Evolutionary conservation across 2,797 vertebrate species (phyloP).

Genomic region (Dendrocincla tyrannina): DNA sequence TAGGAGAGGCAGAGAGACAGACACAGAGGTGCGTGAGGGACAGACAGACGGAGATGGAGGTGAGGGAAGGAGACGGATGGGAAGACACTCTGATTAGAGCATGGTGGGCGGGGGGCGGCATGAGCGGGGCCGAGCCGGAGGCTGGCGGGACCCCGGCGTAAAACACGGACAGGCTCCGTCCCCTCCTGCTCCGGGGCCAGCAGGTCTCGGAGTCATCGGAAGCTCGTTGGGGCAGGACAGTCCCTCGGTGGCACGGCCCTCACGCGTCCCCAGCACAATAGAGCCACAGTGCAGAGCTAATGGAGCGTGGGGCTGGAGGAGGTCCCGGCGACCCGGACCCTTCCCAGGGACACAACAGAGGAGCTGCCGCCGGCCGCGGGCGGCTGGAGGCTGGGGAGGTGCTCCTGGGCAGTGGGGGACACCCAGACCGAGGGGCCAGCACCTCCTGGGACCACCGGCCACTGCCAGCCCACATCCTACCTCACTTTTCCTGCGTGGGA

Average conservation of each 20-base stretch:
- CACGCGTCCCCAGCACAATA: background rate
- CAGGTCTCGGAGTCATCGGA: background rate
- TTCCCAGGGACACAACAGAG: background rate
- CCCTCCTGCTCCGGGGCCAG: background rate
- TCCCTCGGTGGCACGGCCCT: background rate
- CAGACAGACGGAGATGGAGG: background rate
- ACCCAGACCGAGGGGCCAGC: too few species aligned
- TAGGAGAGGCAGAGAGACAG: conserved; percentile 25
- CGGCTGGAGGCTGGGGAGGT: background rate
- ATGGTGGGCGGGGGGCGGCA: background rate
- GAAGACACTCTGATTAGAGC: conserved; percentile 23
- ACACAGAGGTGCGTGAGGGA: conserved; percentile 2
- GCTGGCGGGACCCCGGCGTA: background rate
- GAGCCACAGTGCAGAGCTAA: background rate
- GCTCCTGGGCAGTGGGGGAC: background rate
- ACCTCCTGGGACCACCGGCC: background rate
- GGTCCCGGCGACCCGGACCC: background rate
- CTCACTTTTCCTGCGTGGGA: fast-evolving
- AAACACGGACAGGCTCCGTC: background rate
- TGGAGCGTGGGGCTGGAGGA: background rate
- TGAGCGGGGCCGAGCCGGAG: background rate
- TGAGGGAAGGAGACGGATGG: conserved; percentile 22
- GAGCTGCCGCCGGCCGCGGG: background rate
- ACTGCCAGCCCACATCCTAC: background rate
- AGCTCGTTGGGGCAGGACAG: fast-evolving